A percentile compares a stretch with the other conserved stretches of the same genome.
These are phyloP conservation scores for Sipha flava DNA, from an alignment of 1,140 invertebrate species.

Conservation along the genomic window DNA sequence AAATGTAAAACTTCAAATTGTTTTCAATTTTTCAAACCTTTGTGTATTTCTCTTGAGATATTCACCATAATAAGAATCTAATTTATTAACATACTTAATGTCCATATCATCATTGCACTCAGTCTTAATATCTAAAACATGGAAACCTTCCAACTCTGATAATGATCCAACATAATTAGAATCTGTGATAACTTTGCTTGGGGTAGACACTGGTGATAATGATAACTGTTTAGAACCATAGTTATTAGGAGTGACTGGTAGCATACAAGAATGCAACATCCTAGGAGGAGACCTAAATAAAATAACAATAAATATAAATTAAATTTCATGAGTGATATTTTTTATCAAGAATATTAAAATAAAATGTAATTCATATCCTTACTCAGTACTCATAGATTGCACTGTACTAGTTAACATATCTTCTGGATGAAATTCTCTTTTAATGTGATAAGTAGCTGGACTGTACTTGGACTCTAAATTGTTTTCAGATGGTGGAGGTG, in stretches of 20 bases:
- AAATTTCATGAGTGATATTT: too few species aligned
- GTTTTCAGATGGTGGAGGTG: neutral
- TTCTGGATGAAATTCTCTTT: constrained; percentile 23
- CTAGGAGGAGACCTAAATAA: constrained; percentile 7
- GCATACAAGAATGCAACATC: neutral
- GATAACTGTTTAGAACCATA: constrained; percentile 10
- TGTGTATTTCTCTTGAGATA: too few species aligned
- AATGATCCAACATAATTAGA: constrained; percentile 19
- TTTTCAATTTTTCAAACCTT: too few species aligned
- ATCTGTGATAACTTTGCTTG: constrained; percentile 10
- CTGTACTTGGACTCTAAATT: neutral
- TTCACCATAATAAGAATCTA: too few species aligned
- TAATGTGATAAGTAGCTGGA: neutral
- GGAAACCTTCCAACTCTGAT: constrained; percentile 15
- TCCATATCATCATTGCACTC: constrained; percentile 1
- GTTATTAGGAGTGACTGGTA: neutral
- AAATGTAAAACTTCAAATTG: too few species aligned
- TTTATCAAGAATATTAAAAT: neutral
- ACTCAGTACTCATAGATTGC: constrained; percentile 3
- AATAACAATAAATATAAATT: neutral
- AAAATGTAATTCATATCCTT: neutral
- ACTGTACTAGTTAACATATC: constrained; percentile 27
- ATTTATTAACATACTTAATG: neutral
- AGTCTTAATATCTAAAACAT: constrained; percentile 20
- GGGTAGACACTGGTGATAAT: constrained; percentile 12